Conservation (phyloP, 2,113 vertebrate species). For the Daboia siamensis region DNA sequence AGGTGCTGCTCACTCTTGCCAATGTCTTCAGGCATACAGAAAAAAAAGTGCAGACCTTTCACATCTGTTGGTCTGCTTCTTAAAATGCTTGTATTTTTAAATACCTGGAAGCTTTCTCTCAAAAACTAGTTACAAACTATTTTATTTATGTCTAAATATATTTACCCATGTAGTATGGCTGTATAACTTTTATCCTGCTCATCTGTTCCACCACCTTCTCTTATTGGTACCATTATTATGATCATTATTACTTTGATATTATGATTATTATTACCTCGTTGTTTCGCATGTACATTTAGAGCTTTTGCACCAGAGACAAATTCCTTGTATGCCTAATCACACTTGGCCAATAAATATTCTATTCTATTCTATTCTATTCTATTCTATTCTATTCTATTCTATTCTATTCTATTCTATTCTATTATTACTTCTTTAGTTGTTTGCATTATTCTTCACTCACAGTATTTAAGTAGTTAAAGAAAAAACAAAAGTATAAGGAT, state of each 20-base stretch:
- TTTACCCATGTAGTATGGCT: background rate
- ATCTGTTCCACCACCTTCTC: background rate
- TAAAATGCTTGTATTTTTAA: background rate
- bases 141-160: background rate
- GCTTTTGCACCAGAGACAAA: background rate
- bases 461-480: background rate
- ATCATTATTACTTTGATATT: background rate
- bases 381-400: background rate
- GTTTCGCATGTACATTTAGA: background rate
- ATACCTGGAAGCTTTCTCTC: background rate
- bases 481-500: accelerated
- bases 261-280: background rate
- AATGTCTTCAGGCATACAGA: background rate
- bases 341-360: background rate
- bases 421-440: background rate
- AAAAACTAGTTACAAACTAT: background rate
- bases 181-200: background rate
- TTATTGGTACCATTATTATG: background rate
- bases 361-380: background rate
- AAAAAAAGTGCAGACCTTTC: constrained; percentile 2
- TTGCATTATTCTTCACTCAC: constrained; percentile 6
- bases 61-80: accelerated
- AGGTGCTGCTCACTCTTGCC: constrained; percentile 56
- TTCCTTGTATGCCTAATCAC: background rate
- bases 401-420: background rate